Conservation (phyloP, 2,888 invertebrate species). For the Elysia crispata region DNA sequence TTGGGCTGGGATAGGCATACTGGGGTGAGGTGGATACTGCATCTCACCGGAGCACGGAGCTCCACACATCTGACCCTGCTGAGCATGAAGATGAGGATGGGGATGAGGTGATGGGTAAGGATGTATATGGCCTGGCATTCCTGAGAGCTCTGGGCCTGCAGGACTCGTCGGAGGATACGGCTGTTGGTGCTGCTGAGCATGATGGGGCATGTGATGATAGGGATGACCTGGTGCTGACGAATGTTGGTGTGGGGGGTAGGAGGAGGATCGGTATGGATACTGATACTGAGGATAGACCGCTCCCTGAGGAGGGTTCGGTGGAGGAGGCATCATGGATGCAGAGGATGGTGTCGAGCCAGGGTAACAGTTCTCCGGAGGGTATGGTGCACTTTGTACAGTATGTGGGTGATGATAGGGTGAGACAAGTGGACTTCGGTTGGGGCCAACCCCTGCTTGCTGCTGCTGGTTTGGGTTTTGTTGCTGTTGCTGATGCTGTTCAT, state of each 20-base stretch:
- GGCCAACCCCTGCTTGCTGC: constrained; percentile 46
- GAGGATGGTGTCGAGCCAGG: neutral
- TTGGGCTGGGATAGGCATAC: constrained; percentile 3
- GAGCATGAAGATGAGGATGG: neutral
- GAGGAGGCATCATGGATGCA: constrained; percentile 22
- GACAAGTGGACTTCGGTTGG: constrained; percentile 27
- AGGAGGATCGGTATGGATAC: constrained; percentile 9
- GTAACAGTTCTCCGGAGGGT: constrained; percentile 4
- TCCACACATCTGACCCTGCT: neutral
- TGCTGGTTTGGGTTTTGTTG: constrained; percentile 52
- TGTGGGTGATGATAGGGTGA: constrained; percentile 9
- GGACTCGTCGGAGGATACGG: neutral
- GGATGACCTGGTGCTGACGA: neutral
- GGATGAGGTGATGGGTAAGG: neutral
- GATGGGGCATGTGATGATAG: constrained; percentile 33
- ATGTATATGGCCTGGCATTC: neutral
- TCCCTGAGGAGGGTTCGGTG: constrained; percentile 21
- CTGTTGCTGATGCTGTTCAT: constrained; percentile 64
- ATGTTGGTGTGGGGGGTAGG: constrained; percentile 12
- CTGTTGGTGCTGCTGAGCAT: constrained; percentile 31
- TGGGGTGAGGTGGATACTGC: constrained; percentile 9
- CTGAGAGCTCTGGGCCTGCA: neutral
- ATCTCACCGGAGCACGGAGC: neutral
- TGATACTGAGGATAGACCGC: neutral
- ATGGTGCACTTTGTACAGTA: neutral